Evolutionary conservation across 2,113 vertebrate species (phyloP).

Genomic region (Perognathus longimembris): DNA sequence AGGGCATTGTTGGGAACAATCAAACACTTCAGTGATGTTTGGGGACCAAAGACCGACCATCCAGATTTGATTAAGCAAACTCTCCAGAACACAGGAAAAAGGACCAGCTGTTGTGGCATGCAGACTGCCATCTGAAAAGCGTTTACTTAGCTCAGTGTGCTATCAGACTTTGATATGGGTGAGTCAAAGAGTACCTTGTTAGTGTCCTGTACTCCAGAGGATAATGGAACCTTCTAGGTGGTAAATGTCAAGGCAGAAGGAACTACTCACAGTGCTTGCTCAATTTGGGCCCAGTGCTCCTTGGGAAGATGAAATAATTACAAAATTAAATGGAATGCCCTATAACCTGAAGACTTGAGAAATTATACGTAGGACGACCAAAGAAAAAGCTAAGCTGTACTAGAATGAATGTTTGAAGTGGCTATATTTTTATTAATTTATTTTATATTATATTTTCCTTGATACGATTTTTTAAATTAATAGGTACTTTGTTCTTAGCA

Average conservation of each 20-base stretch:
- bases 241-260: conserved; percentile 7
- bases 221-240: neutral
- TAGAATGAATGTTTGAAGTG: neutral
- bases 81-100: neutral
- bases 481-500: neutral
- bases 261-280: conserved; percentile 8
- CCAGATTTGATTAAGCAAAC: neutral
- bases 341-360: neutral
- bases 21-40: neutral
- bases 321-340: neutral
- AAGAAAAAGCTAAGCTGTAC: neutral
- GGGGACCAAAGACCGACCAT: neutral
- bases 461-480: too few species aligned
- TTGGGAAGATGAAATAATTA: neutral
- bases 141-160: conserved; percentile 14
- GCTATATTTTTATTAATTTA: neutral
- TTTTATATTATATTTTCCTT: too few species aligned
- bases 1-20: neutral
- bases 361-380: neutral
- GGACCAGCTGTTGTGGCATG: neutral
- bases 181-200: neutral
- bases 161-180: neutral
- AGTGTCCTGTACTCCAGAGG: neutral
- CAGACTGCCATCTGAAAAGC: conserved; percentile 21
- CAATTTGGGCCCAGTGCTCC: neutral